phyloP scores from a whole-genome alignment of 2,113 vertebrate genomes.

The Neolamprologus tretocephalus region DNA sequence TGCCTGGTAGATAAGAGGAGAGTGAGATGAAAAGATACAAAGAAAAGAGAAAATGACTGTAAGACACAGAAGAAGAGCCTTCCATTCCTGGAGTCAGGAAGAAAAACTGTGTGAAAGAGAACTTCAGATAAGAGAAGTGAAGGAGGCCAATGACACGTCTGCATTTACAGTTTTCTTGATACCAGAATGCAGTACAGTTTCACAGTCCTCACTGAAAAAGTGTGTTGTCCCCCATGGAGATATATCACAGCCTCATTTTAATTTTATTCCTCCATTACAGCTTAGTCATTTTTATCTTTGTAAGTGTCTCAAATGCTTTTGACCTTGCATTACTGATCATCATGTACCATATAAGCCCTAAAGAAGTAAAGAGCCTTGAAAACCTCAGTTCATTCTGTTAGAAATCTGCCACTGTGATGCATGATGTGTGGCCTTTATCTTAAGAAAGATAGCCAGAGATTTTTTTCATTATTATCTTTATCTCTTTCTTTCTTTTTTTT shows the following conservation, averaged over 20 bases:
- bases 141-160: neutral
- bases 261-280: neutral
- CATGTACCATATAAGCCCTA: neutral
- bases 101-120: neutral
- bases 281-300: neutral
- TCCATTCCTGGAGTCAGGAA: neutral
- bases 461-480: neutral
- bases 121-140: slow-evolving; percentile 1
- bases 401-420: neutral
- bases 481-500: neutral
- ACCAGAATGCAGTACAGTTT: neutral
- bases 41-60: neutral
- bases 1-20: neutral
- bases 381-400: neutral
- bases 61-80: neutral
- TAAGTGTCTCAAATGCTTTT: neutral
- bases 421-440: neutral
- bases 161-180: slow-evolving; percentile 1
- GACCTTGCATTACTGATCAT: neutral
- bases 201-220: neutral
- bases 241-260: neutral
- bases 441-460: neutral
- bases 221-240: neutral
- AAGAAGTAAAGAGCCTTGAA: neutral
- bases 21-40: slow-evolving; percentile 19